Conservation (phyloP, 1,140 invertebrate genomes). For the Caenorhabditis brenneri region DNA sequence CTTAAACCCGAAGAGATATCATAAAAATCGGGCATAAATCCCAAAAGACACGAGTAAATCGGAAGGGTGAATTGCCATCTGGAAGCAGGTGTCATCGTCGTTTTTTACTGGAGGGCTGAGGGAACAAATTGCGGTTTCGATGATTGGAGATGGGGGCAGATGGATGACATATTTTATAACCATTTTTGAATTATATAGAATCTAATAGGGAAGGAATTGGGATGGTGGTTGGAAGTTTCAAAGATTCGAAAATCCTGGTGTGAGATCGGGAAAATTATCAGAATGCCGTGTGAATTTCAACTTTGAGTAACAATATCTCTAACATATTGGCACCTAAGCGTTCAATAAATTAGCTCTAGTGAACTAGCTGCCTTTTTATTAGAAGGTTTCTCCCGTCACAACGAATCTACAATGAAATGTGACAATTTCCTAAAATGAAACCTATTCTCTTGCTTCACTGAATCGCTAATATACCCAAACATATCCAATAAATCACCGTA, state of each 20-base stretch:
- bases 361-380: too few species aligned
- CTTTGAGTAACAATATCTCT: too few species aligned
- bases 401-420: too few species aligned
- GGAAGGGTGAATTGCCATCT: not conserved
- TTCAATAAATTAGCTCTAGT: too few species aligned
- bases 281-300: too few species aligned
- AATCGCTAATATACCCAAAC: not conserved
- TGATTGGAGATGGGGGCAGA: not conserved
- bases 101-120: not conserved
- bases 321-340: too few species aligned
- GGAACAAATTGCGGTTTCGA: constrained; percentile 38
- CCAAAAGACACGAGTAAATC: constrained; percentile 14
- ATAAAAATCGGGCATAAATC: not conserved
- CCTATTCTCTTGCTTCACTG: not conserved
- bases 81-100: constrained; percentile 25
- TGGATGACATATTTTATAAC: constrained; percentile 9
- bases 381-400: too few species aligned
- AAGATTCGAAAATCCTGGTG: too few species aligned
- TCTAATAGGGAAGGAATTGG: too few species aligned
- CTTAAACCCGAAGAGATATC: not conserved
- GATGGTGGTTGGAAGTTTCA: too few species aligned
- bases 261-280: too few species aligned
- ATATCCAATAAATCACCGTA: constrained; percentile 10
- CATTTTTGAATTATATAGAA: constrained; percentile 13
- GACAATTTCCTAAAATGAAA: too few species aligned